A percentile compares a stretch with the other conserved stretches of the same genome.
Conservation (phyloP, 2,797 vertebrate genomes). For the Acomys russatus region DNA sequence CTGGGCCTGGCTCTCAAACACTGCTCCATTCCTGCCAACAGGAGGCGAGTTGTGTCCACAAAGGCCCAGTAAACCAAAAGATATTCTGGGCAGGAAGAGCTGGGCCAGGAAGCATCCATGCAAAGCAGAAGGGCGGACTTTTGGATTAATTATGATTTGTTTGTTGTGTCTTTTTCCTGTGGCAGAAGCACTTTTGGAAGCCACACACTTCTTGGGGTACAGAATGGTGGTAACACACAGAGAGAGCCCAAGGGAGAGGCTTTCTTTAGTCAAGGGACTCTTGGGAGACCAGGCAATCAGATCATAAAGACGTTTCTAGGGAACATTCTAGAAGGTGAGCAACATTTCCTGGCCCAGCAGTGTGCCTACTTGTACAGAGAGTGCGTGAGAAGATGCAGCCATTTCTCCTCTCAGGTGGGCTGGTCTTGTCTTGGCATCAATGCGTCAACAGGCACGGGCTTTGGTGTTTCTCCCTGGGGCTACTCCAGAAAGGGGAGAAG, state of each 20-base stretch:
- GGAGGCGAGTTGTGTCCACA: background rate
- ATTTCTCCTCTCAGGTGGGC: background rate
- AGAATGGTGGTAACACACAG: background rate
- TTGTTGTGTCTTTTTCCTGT: background rate
- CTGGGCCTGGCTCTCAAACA: background rate
- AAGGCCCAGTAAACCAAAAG: constrained; percentile 10
- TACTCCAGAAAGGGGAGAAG: background rate
- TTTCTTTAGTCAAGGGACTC: background rate
- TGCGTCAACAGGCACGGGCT: too few species aligned
- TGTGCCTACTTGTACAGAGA: background rate
- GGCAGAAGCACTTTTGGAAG: background rate
- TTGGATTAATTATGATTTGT: background rate
- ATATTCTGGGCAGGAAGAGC: background rate
- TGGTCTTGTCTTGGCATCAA: background rate
- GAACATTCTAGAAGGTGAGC: constrained; percentile 55
- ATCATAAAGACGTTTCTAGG: background rate
- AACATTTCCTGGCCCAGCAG: background rate
- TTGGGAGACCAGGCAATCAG: background rate
- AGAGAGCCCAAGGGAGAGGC: background rate
- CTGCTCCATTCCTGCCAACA: background rate
- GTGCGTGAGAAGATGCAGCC: background rate
- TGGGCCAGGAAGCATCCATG: background rate
- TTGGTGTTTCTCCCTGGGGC: background rate
- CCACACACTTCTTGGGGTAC: background rate
- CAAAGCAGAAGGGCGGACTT: constrained; percentile 3